Percentiles rank a stretch among this genome's conserved stretches.
phyloP scores from a whole-genome alignment of 2,113 vertebrate species.

The Hemiscyllium ocellatum region DNA sequence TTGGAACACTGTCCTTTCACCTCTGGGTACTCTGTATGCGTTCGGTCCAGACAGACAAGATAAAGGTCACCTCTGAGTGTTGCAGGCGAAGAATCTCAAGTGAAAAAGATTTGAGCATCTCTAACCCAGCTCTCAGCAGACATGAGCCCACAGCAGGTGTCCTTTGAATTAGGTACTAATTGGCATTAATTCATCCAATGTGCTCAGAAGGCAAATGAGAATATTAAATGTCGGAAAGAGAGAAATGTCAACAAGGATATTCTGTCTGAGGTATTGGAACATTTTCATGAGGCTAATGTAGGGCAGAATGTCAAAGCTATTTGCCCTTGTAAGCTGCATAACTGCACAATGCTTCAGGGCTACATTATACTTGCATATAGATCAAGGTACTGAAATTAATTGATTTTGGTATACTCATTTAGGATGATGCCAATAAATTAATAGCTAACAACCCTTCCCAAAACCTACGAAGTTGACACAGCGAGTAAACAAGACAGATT shows the following conservation, averaged over 20 bases:
- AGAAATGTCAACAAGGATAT: not conserved
- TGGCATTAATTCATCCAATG: conserved; percentile 19
- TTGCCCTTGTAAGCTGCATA: not conserved
- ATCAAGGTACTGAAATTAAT: not conserved
- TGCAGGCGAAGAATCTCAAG: not conserved
- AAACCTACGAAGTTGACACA: not conserved
- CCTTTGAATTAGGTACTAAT: conserved; percentile 20
- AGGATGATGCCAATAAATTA: not conserved
- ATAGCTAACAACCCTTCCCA: not conserved
- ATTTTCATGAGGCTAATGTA: not conserved
- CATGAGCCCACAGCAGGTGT: not conserved
- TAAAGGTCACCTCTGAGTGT: conserved; percentile 6
- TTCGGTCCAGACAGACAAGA: not conserved
- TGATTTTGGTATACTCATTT: not conserved
- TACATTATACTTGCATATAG: not conserved
- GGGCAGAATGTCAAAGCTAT: conserved; percentile 1
- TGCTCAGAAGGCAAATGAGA: conserved; percentile 1
- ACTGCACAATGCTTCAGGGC: not conserved
- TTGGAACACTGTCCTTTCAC: conserved; percentile 20
- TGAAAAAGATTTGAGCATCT: not conserved
- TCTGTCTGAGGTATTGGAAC: not conserved
- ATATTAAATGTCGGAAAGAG: conserved; percentile 7
- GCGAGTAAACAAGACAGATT: too few species aligned
- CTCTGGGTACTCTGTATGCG: not conserved
- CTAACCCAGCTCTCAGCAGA: not conserved